Conservation (phyloP, 2,888 invertebrate species). For the Synergus laeviventris region DNA sequence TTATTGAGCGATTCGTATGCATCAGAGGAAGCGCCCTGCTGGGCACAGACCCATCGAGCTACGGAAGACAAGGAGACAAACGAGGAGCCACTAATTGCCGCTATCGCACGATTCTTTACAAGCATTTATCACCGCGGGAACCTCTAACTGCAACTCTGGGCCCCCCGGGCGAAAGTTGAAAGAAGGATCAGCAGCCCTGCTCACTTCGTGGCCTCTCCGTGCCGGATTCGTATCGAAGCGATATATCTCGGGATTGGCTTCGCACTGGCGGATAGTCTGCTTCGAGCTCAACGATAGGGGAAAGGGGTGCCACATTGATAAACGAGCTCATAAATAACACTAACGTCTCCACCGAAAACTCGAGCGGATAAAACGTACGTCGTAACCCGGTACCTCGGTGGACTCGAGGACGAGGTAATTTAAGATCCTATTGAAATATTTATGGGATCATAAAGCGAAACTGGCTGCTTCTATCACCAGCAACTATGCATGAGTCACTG, state of each 20-base stretch:
- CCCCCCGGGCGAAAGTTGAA: constrained; percentile 63
- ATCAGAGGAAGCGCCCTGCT: constrained; percentile 25
- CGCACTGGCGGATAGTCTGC: constrained; percentile 71
- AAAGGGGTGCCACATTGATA: constrained; percentile 73
- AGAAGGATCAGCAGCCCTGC: constrained; percentile 56
- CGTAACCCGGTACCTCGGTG: constrained; percentile 39
- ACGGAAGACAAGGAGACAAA: constrained; percentile 39
- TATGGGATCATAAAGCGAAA: constrained; percentile 71
- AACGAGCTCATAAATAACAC: constrained; percentile 75
- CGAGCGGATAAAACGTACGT: constrained; percentile 61
- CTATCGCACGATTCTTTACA: constrained; percentile 42
- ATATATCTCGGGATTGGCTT: constrained; percentile 80
- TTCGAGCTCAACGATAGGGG: constrained; percentile 60
- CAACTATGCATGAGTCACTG: constrained; percentile 60
- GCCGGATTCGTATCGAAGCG: constrained; percentile 75
- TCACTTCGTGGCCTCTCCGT: constrained; percentile 49
- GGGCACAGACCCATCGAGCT: not conserved
- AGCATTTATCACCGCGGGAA: constrained; percentile 43
- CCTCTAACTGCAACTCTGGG: constrained; percentile 11
- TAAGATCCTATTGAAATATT: constrained; percentile 72
- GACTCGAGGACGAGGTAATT: constrained; percentile 60
- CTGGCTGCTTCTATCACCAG: constrained; percentile 64
- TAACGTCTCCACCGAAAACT: constrained; percentile 75
- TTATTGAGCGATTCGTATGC: constrained; percentile 28
- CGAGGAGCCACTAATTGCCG: constrained; percentile 45